phyloP scores from a whole-genome alignment of 2,888 invertebrate species.

The Melinopterus prodromus region DNA sequence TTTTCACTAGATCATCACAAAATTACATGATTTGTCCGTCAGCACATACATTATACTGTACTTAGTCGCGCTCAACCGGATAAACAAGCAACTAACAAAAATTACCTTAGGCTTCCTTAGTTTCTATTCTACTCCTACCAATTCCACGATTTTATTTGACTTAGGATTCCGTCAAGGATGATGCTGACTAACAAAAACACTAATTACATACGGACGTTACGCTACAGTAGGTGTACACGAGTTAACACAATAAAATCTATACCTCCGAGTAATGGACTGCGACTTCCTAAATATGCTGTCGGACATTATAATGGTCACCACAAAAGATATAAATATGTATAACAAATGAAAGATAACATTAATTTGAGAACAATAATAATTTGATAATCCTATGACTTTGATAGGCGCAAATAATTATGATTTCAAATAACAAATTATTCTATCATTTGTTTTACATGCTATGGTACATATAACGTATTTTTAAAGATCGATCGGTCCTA shows the following conservation, averaged over 20 bases:
- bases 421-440: no score
- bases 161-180: background rate
- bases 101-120: background rate
- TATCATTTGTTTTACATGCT: no score
- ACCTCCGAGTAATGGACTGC: background rate
- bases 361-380: no score
- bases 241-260: background rate
- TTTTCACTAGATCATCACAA: background rate
- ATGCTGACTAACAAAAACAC: background rate
- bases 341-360: no score
- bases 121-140: constrained; percentile 4
- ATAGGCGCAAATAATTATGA: no score
- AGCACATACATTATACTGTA: background rate
- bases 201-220: background rate
- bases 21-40: no score
- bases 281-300: background rate
- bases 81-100: background rate
- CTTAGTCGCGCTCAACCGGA: background rate
- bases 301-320: background rate
- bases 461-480: no score
- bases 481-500: no score
- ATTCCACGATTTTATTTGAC: background rate
- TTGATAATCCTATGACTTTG: no score
- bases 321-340: background rate
- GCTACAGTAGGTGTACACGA: background rate